Base-by-base conservation (phyloP, 2,888 invertebrate species). In the Eueremaeus valkanovi region DNA sequence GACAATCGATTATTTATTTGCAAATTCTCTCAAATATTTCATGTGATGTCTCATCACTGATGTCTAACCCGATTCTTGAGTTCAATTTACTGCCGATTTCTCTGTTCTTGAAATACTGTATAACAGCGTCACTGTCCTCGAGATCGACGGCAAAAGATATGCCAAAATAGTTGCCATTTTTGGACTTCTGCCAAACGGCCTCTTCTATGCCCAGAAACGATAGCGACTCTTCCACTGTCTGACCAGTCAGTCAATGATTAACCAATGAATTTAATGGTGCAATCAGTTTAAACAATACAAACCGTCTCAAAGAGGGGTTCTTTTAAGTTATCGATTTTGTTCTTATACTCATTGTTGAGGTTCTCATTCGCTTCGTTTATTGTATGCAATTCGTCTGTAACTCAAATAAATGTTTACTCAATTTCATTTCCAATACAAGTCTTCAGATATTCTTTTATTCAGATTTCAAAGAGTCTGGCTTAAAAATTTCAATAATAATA, bases 141-240 rank as follows among this genome's bases (percentile, higher is more conserved):
- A 77, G 36, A 45, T 77, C 75, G 0, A 73, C 73, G 3, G 68
- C 21, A 66, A 77, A 77, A 36, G 33, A 75, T 27, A 85, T 85
- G 84, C 87, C 87, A 82, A 86, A 85, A 79, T 85, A 86, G 73
- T 84, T 85, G 18, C 85, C 85, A 68, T 86, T 85, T 76, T 83
- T 83, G 8, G 86, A 86, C 76, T 84, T 82, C 55, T 83, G 84
- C 88, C 89, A 89, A 0, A 87, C 83, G 1, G 87, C 86, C 81
- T 87, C 87, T 73, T 84, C 83, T 36, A 89, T 86, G 75, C 85
- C 84, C 68, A 87, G 83, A 40, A 86, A 84, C 40, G 84, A 82
- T 31, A 89, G 81, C 68, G 88, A 85, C 78, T 86, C 86, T 55
- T 84, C 83, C 63, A 89, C 81, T 63, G 87, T 85, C 85, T 85